phyloP scores from a whole-genome alignment of 2,888 invertebrate species.

The Lomographa bimaculata region DNA sequence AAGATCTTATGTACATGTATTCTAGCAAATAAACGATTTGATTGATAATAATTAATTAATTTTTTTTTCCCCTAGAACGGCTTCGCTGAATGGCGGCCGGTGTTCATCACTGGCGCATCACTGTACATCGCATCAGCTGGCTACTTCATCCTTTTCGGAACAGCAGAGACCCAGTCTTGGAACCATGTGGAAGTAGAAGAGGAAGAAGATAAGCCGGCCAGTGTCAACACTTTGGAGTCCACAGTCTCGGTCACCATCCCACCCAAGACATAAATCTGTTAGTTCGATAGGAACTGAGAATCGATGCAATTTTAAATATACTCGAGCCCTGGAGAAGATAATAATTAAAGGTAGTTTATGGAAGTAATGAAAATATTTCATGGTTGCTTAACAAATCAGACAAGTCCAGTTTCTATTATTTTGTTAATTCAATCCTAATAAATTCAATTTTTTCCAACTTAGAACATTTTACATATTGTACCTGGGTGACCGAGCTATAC shows the following conservation, averaged over 20 bases:
- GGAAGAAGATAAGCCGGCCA: slow-evolving; percentile 56
- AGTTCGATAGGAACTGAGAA: slow-evolving; percentile 9
- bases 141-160: slow-evolving; percentile 88
- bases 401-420: too few relatives aligned
- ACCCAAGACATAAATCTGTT: slow-evolving; percentile 54
- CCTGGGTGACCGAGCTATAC: too few relatives aligned
- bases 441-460: too few relatives aligned
- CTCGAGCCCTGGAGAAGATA: slow-evolving; percentile 31
- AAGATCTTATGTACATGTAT: too few relatives aligned
- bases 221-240: slow-evolving; percentile 51
- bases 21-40: too few relatives aligned
- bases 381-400: too few relatives aligned
- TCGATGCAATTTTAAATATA: slow-evolving; percentile 22
- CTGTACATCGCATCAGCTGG: slow-evolving; percentile 88
- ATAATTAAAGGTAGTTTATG: too few relatives aligned
- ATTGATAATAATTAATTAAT: too few relatives aligned
- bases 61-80: too few relatives aligned
- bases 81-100: slow-evolving; percentile 88
- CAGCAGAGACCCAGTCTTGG: slow-evolving; percentile 88
- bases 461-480: too few relatives aligned
- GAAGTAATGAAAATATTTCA: too few relatives aligned
- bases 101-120: slow-evolving; percentile 88
- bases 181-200: slow-evolving; percentile 74
- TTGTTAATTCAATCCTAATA: too few relatives aligned
- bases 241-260: slow-evolving; percentile 58